Conservation (phyloP, 2,797 vertebrate species). For the Brachyrhaphis roseni region DNA sequence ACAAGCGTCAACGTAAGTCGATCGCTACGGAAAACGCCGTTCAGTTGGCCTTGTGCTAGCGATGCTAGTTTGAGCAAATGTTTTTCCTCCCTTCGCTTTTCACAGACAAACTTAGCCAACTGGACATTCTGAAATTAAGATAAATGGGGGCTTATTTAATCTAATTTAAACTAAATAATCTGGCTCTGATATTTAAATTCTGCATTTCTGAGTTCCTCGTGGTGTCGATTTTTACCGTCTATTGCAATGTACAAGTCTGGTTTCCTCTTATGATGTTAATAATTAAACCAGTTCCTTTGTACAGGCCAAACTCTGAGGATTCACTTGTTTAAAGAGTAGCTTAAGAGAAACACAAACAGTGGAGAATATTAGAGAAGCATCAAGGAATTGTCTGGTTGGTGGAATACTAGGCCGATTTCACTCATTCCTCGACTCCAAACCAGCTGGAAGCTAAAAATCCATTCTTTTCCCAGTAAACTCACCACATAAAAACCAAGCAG, state of each 20-base stretch:
- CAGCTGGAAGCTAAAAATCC: too few relatives aligned
- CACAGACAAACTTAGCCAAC: neutral
- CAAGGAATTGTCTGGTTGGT: neutral
- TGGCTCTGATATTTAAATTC: neutral
- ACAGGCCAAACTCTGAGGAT: neutral
- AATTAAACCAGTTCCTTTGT: neutral
- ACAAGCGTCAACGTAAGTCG: neutral
- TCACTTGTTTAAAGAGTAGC: neutral
- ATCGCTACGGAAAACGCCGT: neutral
- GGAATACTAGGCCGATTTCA: neutral
- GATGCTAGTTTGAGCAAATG: neutral
- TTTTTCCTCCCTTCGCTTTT: neutral
- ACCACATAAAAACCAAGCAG: neutral
- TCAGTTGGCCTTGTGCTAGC: neutral
- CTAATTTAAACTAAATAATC: neutral
- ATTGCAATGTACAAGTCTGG: neutral
- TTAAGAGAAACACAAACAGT: neutral
- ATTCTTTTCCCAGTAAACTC: too few relatives aligned
- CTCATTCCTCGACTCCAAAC: neutral
- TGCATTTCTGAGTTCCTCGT: neutral
- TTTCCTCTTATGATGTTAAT: neutral
- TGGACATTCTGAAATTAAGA: neutral
- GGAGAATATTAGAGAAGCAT: neutral
- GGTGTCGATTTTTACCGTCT: neutral
- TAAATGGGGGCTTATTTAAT: neutral